Base-by-base conservation (phyloP, 2,113 vertebrate species). In the Marmota flaviventris region DNA sequence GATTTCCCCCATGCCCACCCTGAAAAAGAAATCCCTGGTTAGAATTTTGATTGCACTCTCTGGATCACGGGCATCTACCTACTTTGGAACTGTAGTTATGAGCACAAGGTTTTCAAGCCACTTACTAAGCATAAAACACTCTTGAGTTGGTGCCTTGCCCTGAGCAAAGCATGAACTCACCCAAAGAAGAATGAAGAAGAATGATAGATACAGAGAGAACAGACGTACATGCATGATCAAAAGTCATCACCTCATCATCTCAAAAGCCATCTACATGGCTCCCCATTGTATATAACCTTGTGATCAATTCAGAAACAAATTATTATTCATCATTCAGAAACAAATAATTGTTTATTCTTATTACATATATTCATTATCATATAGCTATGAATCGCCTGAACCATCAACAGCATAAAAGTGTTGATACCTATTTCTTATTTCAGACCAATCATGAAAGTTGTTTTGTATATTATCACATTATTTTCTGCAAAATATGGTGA, bases 391-490 rank as follows among this genome's bases (percentile, higher is more conserved):
- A 87, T 93, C 32, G 34, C 9, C 20, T 53, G 9, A 14, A n/a
- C 17, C 20, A 73, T 6, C 9, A 37, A 20, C 11, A 94, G 27
- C 14, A 39, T 53, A 77, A 70, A 32, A 83, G 18, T 48, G 69
- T 18, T 17, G 72, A 12, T 70, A 42, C 11, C 4, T 77, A 72
- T 69, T 93, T 96, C n/a, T 67, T 91, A 63, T 37, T 95, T 91
- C 4, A 84, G 45, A 42, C 22, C 0, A 78, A 48, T 25, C 53
- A 37, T n/a, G 3, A 27, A 86, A 75, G 16, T 1, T 84, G 1
- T 67, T 85, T 89, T 45, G 76, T 18, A 45, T 45, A 83, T 78
- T 79, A 69, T 32, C 48, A 12, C 25, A 25, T 73, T 11, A 85
- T 51, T 91, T 10, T 32, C 13, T 34, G 63, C 3, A 83, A 63